Conservation (phyloP, 2,797 vertebrate species). For the Dallia pectoralis region DNA sequence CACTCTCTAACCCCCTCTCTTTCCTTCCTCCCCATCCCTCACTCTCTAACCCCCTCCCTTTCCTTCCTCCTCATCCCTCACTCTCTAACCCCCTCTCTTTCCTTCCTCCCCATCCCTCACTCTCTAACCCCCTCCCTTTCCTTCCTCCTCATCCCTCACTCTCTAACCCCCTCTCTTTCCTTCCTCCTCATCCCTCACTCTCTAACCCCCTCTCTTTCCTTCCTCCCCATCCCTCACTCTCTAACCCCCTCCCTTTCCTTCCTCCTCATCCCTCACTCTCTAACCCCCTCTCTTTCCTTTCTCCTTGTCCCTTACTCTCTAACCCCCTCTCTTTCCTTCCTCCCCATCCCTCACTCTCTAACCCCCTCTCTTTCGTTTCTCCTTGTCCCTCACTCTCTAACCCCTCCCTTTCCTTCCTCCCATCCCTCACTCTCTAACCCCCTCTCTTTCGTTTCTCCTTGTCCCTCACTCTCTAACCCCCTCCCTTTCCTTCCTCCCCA, state of each 20-base stretch:
- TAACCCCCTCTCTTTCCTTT: background rate
- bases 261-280: too few relatives aligned
- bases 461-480: background rate
- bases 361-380: too few relatives aligned
- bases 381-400: too few relatives aligned
- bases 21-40: constrained; percentile 14
- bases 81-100: constrained; percentile 17
- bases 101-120: constrained; percentile 25
- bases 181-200: too few relatives aligned
- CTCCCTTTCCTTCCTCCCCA: too few relatives aligned
- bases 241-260: too few relatives aligned
- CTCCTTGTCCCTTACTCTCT: background rate
- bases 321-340: background rate
- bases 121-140: too few relatives aligned
- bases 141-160: constrained; percentile 8
- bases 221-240: too few relatives aligned
- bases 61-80: too few relatives aligned
- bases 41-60: background rate
- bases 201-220: constrained; percentile 24
- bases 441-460: constrained; percentile 9
- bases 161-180: background rate
- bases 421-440: too few relatives aligned
- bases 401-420: constrained; percentile 20
- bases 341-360: background rate
- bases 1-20: too few relatives aligned